Evolutionary conservation across 1,140 invertebrate species (phyloP).

Genomic region (Lasioglossum baleicum): DNA sequence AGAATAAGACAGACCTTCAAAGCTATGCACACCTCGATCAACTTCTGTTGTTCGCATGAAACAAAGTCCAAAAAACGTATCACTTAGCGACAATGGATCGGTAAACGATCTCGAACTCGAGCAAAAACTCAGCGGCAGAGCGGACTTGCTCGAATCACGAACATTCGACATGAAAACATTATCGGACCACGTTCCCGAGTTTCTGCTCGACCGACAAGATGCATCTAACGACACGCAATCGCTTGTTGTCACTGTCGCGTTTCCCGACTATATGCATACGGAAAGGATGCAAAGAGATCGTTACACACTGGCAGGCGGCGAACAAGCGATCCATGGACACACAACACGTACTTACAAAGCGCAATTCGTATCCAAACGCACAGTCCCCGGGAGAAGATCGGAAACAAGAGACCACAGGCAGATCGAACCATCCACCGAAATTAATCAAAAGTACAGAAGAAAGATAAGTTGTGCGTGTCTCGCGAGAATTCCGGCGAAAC

Average conservation of each 20-base stretch:
- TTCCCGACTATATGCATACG: conserved; percentile 18
- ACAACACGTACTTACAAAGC: conserved; percentile 77
- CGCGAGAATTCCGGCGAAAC: too few species aligned
- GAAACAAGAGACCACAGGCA: conserved; percentile 72
- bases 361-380: conserved; percentile 72
- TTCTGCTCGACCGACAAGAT: conserved; percentile 46
- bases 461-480: conserved; percentile 66
- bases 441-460: conserved; percentile 78
- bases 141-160: too few species aligned
- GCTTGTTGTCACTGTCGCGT: neutral
- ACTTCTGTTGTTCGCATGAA: conserved; percentile 88
- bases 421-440: conserved; percentile 77
- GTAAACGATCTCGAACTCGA: conserved; percentile 30
- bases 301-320: conserved; percentile 52
- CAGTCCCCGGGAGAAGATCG: conserved; percentile 66
- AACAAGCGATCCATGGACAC: conserved; percentile 62
- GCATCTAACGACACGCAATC: conserved; percentile 24
- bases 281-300: conserved; percentile 25
- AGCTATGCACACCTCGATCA: conserved; percentile 94
- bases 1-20: conserved; percentile 88
- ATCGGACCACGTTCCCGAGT: conserved; percentile 9
- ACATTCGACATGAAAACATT: too few species aligned
- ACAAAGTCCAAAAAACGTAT: conserved; percentile 80
- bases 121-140: conserved; percentile 41
- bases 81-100: conserved; percentile 69